These are phyloP conservation scores for Geotrupes spiniger DNA, from an alignment of 2,888 invertebrate species.

Conservation along the genomic window DNA sequence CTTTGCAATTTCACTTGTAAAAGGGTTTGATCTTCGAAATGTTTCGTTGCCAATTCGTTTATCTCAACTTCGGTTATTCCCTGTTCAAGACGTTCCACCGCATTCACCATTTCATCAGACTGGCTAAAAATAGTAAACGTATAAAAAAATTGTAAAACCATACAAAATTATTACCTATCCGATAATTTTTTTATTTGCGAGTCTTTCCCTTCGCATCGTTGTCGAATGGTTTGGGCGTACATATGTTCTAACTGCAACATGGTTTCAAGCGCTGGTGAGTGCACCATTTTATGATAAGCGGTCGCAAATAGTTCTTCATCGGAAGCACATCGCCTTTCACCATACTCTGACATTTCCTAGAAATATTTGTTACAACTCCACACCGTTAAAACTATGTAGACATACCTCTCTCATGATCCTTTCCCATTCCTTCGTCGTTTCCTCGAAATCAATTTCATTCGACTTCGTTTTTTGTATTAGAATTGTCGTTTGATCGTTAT, in stretches of 20 bases:
- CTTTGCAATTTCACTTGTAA: conserved; percentile 84
- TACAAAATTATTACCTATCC: conserved; percentile 52
- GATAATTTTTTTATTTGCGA: conserved; percentile 69
- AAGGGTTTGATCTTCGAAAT: conserved; percentile 80
- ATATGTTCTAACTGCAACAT: conserved; percentile 85
- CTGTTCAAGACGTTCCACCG: conserved; percentile 77
- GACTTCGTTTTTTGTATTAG: conserved; percentile 45
- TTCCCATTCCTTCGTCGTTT: conserved; percentile 76
- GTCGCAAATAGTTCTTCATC: conserved; percentile 85
- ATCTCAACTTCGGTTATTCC: conserved; percentile 81
- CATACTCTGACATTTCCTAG: conserved; percentile 80
- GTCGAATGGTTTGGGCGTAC: conserved; percentile 77
- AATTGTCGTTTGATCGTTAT: conserved; percentile 19
- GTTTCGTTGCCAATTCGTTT: conserved; percentile 76
- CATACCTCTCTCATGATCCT: conserved; percentile 67
- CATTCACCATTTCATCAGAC: conserved; percentile 85
- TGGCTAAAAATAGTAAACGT: conserved; percentile 57
- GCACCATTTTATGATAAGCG: conserved; percentile 72
- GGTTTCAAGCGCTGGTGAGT: conserved; percentile 73
- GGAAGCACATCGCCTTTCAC: conserved; percentile 75
- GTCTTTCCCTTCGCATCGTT: conserved; percentile 70
- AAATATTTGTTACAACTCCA: conserved; percentile 5
- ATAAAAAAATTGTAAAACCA: background rate
- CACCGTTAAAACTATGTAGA: conserved; percentile 13
- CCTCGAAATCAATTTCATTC: conserved; percentile 68